phyloP scores from a whole-genome alignment of 2,113 vertebrate genomes.

The Rhinolophus sinicus region DNA sequence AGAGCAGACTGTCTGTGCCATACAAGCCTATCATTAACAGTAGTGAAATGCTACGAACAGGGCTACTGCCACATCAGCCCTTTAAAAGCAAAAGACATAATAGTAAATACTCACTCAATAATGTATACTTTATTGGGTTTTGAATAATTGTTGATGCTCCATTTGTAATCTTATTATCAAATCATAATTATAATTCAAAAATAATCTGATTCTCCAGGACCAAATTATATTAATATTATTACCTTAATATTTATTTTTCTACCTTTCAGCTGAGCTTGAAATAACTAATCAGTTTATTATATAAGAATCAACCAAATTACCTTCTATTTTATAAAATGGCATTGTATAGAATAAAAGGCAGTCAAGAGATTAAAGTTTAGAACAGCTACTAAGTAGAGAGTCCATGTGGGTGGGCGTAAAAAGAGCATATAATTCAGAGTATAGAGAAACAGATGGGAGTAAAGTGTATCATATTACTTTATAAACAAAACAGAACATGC shows the following conservation, averaged over 20 bases:
- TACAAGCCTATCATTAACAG: background rate
- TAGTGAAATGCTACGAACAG: background rate
- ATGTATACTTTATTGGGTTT: background rate
- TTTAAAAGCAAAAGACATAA: background rate
- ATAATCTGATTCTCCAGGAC: background rate
- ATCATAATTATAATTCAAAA: background rate
- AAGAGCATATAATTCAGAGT: background rate
- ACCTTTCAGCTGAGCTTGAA: constrained; percentile 4
- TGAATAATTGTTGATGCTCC: background rate
- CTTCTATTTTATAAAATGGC: background rate
- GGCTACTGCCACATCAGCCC: background rate
- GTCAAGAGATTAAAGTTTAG: background rate
- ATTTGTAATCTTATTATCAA: background rate
- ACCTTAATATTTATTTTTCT: background rate
- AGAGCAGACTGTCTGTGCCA: background rate
- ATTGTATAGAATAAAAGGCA: background rate
- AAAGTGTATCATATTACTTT: background rate
- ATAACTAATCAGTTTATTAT: background rate
- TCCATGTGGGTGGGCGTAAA: background rate
- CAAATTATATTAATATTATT: background rate
- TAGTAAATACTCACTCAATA: background rate
- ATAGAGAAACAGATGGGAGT: background rate
- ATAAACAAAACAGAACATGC: constrained; percentile 35
- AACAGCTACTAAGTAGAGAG: background rate
- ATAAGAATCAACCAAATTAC: background rate